Conservation (phyloP, 2,888 invertebrate genomes). For the Drosophila percnosoma region DNA sequence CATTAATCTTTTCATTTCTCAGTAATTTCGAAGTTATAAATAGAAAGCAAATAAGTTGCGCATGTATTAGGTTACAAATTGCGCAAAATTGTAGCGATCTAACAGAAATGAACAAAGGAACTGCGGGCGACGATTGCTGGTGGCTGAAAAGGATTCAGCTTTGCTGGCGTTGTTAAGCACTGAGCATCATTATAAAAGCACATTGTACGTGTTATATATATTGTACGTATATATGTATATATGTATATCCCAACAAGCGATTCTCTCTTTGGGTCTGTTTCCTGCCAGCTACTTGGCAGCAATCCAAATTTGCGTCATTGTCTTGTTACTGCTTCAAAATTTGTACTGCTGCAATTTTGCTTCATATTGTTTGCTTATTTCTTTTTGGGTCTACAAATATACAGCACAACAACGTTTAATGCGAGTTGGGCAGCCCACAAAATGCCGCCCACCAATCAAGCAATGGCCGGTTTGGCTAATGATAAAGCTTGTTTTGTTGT, state of each 20-base stretch:
- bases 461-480: slow-evolving; percentile 67
- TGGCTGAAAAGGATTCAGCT: slow-evolving; percentile 26
- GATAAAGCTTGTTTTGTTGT: slow-evolving; percentile 71
- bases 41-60: not conserved
- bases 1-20: not conserved
- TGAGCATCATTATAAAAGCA: slow-evolving; percentile 40
- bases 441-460: slow-evolving; percentile 59
- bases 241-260: slow-evolving; percentile 26
- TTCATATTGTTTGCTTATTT: slow-evolving; percentile 73
- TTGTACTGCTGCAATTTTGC: slow-evolving; percentile 64
- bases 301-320: slow-evolving; percentile 60
- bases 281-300: slow-evolving; percentile 56
- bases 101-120: slow-evolving; percentile 5
- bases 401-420: slow-evolving; percentile 27
- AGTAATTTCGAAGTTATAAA: not conserved
- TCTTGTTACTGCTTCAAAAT: slow-evolving; percentile 34
- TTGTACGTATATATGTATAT: not conserved
- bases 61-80: slow-evolving; percentile 1
- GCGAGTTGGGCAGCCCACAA: slow-evolving; percentile 22
- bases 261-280: slow-evolving; percentile 22
- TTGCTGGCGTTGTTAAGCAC: slow-evolving; percentile 28
- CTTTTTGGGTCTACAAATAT: slow-evolving; percentile 63
- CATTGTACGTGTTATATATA: slow-evolving; percentile 7
- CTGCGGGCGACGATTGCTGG: slow-evolving; percentile 24
- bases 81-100: not conserved